Base-by-base conservation (phyloP, 2,888 invertebrate genomes). In the Sminthurides aquaticus region DNA sequence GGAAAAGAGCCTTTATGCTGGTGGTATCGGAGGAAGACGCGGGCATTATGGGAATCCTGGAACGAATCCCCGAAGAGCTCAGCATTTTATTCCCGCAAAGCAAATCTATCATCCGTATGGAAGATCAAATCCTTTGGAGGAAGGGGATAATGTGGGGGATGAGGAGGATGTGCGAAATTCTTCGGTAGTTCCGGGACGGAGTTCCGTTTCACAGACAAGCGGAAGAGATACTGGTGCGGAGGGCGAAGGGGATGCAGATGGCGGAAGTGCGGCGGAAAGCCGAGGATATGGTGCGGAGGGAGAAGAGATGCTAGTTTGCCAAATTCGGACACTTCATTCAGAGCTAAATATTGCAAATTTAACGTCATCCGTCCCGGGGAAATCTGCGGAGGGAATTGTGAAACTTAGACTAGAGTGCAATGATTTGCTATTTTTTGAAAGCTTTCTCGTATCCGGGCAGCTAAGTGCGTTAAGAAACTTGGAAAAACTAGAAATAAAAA, bases 401-500 rank as follows among this genome's bases (percentile, higher is more conserved):
- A 70, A 71, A 26, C 71, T 79, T 11, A 74, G 71, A 43, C 70
- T 79, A 26, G 73, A 74, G 56, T 77, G 77, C 65, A 75, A 73
- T 61, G 75, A 76, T 58, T 70, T 75, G 15, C 71, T 76, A 57
- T 76, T 76, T 67, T 75, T 75, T 57, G 74, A 77, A 64, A 75
- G 75, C 64, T 61, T 68, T 28, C 64, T 77, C 27, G 66, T 66
- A n/a, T 62, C 69, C 0, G 70, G 67, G 34, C 72, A 72, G 62
- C 58, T 74, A 15, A 65, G 65, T 22, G 60, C 63, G n/a, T 64
- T 74, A 24, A 62, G 56, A 28, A 69, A 70, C 52, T 66, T 90
- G 49, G 84, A 83, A 75, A 86, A 87, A 75, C 80, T 90, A 62
- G 81, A 83, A 70, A 84, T 90, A 77, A 88, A 88, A 75, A 86